Percentiles rank a stretch among this genome's conserved stretches.
Evolutionary conservation across 2,888 invertebrate genomes (phyloP).

Genomic region (Allacma fusca): DNA sequence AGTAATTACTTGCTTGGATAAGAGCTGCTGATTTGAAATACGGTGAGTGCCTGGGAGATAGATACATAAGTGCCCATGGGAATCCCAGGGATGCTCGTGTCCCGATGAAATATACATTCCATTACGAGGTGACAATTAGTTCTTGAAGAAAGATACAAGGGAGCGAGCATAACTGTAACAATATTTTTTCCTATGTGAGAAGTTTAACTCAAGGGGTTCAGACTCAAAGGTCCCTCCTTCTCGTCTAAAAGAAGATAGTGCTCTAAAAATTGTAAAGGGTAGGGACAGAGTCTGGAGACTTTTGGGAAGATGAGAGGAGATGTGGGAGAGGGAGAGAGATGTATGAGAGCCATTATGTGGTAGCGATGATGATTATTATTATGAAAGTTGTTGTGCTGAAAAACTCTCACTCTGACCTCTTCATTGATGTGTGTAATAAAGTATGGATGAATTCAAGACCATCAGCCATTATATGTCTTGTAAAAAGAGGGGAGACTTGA

Average conservation of each 20-base stretch:
- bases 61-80: neutral
- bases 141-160: constrained; percentile 3
- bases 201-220: neutral
- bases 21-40: neutral
- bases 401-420: constrained; percentile 33
- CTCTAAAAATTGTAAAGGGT: too few relatives aligned
- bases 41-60: neutral
- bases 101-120: constrained; percentile 55
- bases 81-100: neutral
- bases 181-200: neutral
- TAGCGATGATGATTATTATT: constrained; percentile 1
- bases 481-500: constrained; percentile 16
- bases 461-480: constrained; percentile 20
- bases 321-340: neutral
- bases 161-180: neutral
- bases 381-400: constrained; percentile 27
- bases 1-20: neutral
- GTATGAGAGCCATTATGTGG: constrained; percentile 16
- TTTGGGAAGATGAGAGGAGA: too few relatives aligned
- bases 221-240: too few relatives aligned
- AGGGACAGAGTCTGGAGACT: too few relatives aligned
- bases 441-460: constrained; percentile 31
- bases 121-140: constrained; percentile 46
- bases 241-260: too few relatives aligned
- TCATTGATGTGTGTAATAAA: constrained; percentile 39